Conservation (phyloP, 1,140 invertebrate genomes). For the Drosophila navojoa region DNA sequence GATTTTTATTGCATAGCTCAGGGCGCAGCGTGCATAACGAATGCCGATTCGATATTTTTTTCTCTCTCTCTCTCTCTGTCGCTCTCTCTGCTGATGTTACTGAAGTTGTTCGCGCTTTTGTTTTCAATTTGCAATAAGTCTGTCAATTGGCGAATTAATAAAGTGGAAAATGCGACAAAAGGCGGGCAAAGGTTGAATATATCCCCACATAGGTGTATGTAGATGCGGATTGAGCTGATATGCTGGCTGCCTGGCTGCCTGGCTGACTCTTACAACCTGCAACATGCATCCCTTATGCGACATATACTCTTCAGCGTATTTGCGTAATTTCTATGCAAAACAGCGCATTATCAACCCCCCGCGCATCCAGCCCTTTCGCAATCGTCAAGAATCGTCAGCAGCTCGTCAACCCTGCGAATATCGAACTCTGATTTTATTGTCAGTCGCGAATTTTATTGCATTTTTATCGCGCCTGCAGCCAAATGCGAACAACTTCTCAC, state of each 20-base stretch:
- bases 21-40: conserved; percentile 72
- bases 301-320: background rate
- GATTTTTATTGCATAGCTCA: conserved; percentile 76
- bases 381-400: conserved; percentile 38
- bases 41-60: conserved; percentile 55
- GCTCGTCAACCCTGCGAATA: conserved; percentile 65
- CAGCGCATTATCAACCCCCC: conserved; percentile 22
- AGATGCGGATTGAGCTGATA: background rate
- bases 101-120: conserved; percentile 73
- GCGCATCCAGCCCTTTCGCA: background rate
- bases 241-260: background rate
- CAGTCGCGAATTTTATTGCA: conserved; percentile 65
- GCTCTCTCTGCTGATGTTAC: conserved; percentile 5
- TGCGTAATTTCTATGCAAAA: conserved; percentile 48
- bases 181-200: conserved; percentile 46
- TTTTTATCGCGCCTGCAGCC: conserved; percentile 74
- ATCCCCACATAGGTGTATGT: background rate
- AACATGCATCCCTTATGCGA: conserved; percentile 16
- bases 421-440: conserved; percentile 58
- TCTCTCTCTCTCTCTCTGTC: conserved; percentile 5
- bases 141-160: conserved; percentile 84
- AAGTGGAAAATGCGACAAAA: conserved; percentile 82
- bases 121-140: conserved; percentile 83
- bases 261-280: conserved; percentile 18
- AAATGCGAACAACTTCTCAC: conserved; percentile 38